Evolutionary conservation across 2,797 vertebrate genomes (phyloP), one percentile per base, ranked within the genome.

Genomic region (Poecile montanus): DNA sequence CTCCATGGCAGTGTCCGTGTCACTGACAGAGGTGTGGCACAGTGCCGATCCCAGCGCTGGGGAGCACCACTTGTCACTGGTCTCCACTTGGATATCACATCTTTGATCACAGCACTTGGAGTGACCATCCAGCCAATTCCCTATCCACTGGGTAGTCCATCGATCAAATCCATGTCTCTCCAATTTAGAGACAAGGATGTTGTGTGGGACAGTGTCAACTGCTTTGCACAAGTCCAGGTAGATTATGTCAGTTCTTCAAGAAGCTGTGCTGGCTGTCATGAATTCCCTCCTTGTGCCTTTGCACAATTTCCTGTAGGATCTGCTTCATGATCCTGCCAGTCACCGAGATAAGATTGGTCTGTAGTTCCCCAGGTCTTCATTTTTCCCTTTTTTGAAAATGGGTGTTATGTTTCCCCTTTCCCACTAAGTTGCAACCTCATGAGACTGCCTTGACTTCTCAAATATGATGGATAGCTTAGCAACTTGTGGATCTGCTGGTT

Each of bases 41-140:
- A 21, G 7, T 1, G 0, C 30, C 0, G 0, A 25, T 22, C 12
- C 7, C 70, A 40, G 1, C 30, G 13, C 10, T 7, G 42, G 30
- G 6, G 11, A 42, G 0, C 22, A 56, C 15, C 22, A 4, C 7
- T 32, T 47, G 36, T 30, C 30, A 16, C 56, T 42, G 48, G 11
- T 10, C 30, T 61, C 22, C 62, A 48, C 22, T 42, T 36, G 34
- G 18, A 23, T 34, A 44, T 20, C 0, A 0, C 56, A 18, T 42
- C 6, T 3, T 23, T 68, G 70, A 54, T 2, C 70, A 62, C 22
- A 48, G 7, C 25, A 4, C 5, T 21, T 3, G 27, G 54, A 74
- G 2, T 42, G 10, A 81, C 10, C 26, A 16, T 32, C 18, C 30
- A 75, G 26, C 15, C 26, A 47, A 36, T 54, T 68, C 22, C 26